phyloP scores from a whole-genome alignment of 2,888 invertebrate species.

The Axea sp. region DNA sequence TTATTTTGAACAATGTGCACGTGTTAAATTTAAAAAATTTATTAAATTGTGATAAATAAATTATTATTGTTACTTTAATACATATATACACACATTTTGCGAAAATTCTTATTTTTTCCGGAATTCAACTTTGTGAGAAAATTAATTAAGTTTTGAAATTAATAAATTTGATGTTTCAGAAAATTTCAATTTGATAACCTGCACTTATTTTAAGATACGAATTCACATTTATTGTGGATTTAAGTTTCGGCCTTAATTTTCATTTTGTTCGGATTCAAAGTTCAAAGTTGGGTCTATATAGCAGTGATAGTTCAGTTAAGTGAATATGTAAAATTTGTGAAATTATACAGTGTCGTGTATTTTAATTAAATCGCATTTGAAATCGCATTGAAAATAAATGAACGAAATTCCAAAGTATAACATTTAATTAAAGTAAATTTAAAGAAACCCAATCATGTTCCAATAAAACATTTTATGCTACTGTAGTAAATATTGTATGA shows the following conservation, averaged over 20 bases:
- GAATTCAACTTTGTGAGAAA: no score
- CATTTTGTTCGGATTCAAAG: constrained; percentile 44
- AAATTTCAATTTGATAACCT: constrained; percentile 26
- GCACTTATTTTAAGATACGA: constrained; percentile 24
- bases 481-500: constrained; percentile 2
- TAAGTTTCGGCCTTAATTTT: constrained; percentile 29
- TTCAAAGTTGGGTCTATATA: constrained; percentile 33
- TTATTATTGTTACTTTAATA: no score
- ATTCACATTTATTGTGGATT: constrained; percentile 42
- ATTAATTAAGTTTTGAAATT: constrained; percentile 18
- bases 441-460: constrained; percentile 11
- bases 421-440: constrained; percentile 16
- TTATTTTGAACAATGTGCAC: no score
- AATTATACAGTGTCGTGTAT: constrained; percentile 28
- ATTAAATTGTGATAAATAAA: no score
- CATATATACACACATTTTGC: no score
- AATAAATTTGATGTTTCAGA: background rate
- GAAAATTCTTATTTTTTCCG: no score
- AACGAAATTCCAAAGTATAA: no score
- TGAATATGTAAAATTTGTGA: constrained; percentile 14
- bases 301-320: constrained; percentile 28
- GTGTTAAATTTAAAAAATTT: no score
- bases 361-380: no score
- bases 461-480: constrained; percentile 5
- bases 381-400: constrained; percentile 17